Conservation (phyloP, 2,797 vertebrate genomes). For the Megaceryle alcyon region DNA sequence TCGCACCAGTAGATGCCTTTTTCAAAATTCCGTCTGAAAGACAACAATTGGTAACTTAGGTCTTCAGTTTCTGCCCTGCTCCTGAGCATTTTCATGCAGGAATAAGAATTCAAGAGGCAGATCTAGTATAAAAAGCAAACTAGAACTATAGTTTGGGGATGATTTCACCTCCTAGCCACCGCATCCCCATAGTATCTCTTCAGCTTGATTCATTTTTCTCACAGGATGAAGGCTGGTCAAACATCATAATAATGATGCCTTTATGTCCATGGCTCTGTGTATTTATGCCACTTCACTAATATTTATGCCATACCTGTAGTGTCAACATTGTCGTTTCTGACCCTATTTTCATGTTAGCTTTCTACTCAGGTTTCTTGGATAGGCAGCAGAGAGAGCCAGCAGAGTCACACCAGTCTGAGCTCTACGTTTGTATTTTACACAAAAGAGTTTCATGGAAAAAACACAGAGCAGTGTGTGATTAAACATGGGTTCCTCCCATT, state of each 20-base stretch:
- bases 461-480: neutral
- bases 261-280: neutral
- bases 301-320: neutral
- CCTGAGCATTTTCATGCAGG: neutral
- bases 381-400: neutral
- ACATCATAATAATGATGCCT: neutral
- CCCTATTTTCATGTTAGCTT: neutral
- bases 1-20: neutral
- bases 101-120: neutral
- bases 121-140: neutral
- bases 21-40: neutral
- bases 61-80: neutral
- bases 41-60: neutral
- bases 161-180: neutral
- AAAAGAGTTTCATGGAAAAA: neutral
- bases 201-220: neutral
- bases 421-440: neutral
- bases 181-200: neutral
- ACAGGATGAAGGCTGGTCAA: neutral
- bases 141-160: fast-evolving
- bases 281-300: neutral
- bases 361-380: neutral
- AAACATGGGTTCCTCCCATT: neutral
- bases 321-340: neutral
- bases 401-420: neutral